Evolutionary conservation across 2,888 invertebrate genomes (phyloP).

Genomic region (Oegoconia quadripuncta): DNA sequence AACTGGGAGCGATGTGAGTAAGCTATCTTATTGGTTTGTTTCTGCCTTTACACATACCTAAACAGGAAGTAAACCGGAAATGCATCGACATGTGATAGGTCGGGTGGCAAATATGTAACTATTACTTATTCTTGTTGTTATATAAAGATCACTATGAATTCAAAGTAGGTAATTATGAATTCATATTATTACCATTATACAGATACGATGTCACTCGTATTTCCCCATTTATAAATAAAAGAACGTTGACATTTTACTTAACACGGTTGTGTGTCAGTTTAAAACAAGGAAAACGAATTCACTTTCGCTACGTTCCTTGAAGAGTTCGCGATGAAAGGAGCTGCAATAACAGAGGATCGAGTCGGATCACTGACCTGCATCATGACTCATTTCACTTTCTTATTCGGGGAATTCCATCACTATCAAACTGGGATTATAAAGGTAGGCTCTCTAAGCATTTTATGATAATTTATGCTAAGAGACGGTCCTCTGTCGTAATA

Average conservation of each 20-base stretch:
- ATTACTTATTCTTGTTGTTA: too few relatives aligned
- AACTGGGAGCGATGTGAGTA: too few relatives aligned
- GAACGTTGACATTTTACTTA: constrained; percentile 1
- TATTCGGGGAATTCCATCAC: constrained; percentile 38
- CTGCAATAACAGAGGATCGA: constrained; percentile 1
- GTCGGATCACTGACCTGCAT: constrained; percentile 34
- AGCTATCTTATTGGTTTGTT: too few relatives aligned
- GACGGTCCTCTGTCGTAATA: constrained; percentile 8
- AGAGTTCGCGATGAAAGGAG: constrained; percentile 12
- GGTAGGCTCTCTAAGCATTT: not conserved
- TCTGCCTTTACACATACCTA: too few relatives aligned
- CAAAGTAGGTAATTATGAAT: too few relatives aligned
- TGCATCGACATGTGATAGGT: too few relatives aligned
- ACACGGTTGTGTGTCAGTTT: not conserved
- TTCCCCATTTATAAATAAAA: not conserved
- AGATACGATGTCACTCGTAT: not conserved
- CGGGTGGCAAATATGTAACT: too few relatives aligned
- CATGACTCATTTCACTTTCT: constrained; percentile 58
- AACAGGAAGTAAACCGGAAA: too few relatives aligned
- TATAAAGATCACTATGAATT: too few relatives aligned
- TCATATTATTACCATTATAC: too few relatives aligned
- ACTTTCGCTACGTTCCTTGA: constrained; percentile 43
- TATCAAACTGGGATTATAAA: not conserved
- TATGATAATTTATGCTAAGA: not conserved
- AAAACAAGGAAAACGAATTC: constrained; percentile 14